Evolutionary conservation across 2,888 invertebrate genomes (phyloP).

Genomic region (Morpho achilles): DNA sequence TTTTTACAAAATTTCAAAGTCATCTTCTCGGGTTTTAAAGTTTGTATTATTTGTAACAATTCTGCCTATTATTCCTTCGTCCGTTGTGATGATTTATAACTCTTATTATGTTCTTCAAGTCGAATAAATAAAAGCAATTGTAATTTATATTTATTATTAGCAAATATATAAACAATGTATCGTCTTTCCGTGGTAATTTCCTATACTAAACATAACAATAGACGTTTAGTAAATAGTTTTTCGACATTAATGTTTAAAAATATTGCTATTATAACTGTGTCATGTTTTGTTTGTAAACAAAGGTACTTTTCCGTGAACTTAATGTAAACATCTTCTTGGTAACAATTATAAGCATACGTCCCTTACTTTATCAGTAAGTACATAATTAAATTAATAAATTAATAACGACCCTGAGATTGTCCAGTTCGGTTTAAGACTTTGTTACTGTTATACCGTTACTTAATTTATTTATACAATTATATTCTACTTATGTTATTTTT

Average conservation of each 20-base stretch:
- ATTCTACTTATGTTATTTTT: neutral
- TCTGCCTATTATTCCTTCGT: too few relatives aligned
- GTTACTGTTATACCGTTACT: constrained; percentile 12
- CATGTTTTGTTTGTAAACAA: constrained; percentile 23
- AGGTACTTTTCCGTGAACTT: constrained; percentile 32
- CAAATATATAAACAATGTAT: too few relatives aligned
- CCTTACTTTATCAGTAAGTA: constrained; percentile 28
- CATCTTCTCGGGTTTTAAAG: too few relatives aligned
- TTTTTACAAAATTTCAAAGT: too few relatives aligned
- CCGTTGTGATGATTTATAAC: too few relatives aligned
- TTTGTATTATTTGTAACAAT: too few relatives aligned
- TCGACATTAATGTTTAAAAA: constrained; percentile 14
- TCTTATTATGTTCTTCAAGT: too few relatives aligned
- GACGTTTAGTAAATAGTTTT: constrained; percentile 6
- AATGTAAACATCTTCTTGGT: constrained; percentile 21
- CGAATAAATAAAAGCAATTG: too few relatives aligned
- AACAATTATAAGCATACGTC: constrained; percentile 12
- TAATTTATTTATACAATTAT: constrained; percentile 1
- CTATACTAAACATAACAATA: neutral
- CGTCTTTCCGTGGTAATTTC: neutral
- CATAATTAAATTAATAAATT: constrained; percentile 27
- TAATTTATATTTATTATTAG: too few relatives aligned
- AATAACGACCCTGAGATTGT: constrained; percentile 17
- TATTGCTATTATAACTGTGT: constrained; percentile 14
- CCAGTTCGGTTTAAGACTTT: constrained; percentile 24